Base-by-base conservation (phyloP, 2,113 vertebrate species). In the Phyllostomus discolor region DNA sequence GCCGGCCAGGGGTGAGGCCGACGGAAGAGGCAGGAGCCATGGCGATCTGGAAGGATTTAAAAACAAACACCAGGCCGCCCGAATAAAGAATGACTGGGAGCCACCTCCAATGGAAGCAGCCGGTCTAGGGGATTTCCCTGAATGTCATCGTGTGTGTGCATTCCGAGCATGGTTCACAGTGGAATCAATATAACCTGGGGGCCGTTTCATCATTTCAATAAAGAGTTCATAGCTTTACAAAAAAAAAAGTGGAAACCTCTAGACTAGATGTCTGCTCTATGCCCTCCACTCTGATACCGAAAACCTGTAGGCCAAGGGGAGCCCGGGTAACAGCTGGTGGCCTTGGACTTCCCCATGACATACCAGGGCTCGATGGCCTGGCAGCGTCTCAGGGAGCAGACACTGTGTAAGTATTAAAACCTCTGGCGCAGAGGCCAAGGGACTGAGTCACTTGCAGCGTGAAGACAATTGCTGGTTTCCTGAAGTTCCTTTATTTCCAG, bases 381-480 rank as follows among this genome's bases (percentile, higher is more conserved):
- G 96, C 95, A 7, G 48, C 5, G 33, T 66, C 91, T 79, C 90
- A 96, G 98, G 98, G 97, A 98, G 96, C 81, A 96, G 98, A 98
- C 98, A 97, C 95, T 98, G 96, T 98, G 72, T 84, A 86, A 95
- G 62, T 72, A 52, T 90, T 94, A 83, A 94, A 94, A 69, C 91
- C 96, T 79, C 38, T 10, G 94, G 96, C 97, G 95, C 91, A 41
- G 52, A 88, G 96, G 96, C 97, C 93, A 93, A 12, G 90, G 57
- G 16, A 94, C 94, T 48, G 31, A 98, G 98, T 96, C 97, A 97
- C 80, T 94, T 96, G 70, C 26, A 11, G 3, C 2, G 16, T 64
- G 24, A 78, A 91, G 95, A 97, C 98, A 98, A 97, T 98, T 78
- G 5, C 93, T 0, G 46, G 97, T 97, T 99, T 98, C 98, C 98